Evolutionary conservation across 2,797 vertebrate species (phyloP).

Genomic region (Masticophis lateralis): DNA sequence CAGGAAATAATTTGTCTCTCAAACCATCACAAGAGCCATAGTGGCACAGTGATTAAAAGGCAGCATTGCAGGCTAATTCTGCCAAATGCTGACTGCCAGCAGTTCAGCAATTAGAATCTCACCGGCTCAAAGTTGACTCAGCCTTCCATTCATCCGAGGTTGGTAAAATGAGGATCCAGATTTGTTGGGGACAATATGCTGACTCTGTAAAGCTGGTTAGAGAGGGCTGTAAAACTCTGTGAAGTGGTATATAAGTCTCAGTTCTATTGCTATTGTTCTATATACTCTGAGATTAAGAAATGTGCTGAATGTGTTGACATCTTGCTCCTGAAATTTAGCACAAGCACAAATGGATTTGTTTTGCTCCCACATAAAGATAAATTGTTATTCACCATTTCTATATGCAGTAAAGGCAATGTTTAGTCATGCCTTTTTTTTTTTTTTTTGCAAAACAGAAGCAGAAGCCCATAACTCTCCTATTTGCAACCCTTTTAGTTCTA

Average conservation of each 20-base stretch:
- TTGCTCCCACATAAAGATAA: slow-evolving; percentile 17
- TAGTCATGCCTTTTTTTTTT: not conserved
- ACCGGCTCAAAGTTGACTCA: not conserved
- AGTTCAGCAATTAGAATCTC: not conserved
- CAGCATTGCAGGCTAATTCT: not conserved
- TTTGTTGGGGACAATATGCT: not conserved
- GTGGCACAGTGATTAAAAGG: not conserved
- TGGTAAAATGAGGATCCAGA: not conserved
- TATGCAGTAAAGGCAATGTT: not conserved
- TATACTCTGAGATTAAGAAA: not conserved
- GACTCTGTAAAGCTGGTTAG: not conserved
- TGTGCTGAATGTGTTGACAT: slow-evolving; percentile 49
- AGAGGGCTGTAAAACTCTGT: not conserved
- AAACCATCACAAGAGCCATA: not conserved
- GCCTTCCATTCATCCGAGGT: not conserved
- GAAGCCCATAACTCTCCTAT: not conserved
- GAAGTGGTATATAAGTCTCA: not conserved
- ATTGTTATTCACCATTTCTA: not conserved
- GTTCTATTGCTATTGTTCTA: not conserved
- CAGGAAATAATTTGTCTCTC: not conserved
- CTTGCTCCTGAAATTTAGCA: slow-evolving; percentile 18
- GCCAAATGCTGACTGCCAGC: not conserved
- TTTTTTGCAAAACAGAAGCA: slow-evolving; percentile 37
- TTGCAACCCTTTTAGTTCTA: slow-evolving; percentile 21
- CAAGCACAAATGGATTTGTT: not conserved